Percentiles rank a stretch among this genome's conserved stretches.
phyloP scores from a whole-genome alignment of 2,797 vertebrate genomes.

The Gobionotothen gibberifrons region DNA sequence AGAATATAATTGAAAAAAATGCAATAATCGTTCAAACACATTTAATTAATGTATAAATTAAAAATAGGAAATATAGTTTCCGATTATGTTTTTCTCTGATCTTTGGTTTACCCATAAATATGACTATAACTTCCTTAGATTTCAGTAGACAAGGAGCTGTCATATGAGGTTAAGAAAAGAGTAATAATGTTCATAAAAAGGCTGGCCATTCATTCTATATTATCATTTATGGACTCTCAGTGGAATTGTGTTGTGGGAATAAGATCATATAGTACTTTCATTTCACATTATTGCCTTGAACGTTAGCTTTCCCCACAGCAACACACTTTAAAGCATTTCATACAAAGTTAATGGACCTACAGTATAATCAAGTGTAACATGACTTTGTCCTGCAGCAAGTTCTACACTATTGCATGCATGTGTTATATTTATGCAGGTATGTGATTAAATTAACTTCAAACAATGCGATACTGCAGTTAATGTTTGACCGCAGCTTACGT shows the following conservation, averaged over 20 bases:
- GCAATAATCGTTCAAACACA: too few relatives aligned
- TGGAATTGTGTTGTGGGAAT: background rate
- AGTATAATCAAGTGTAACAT: background rate
- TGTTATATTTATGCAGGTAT: conserved; percentile 6
- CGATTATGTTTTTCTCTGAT: too few relatives aligned
- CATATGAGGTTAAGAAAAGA: background rate
- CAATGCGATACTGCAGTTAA: conserved; percentile 19
- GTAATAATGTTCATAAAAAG: background rate
- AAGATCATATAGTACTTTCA: background rate
- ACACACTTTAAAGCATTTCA: background rate
- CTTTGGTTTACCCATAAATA: too few relatives aligned
- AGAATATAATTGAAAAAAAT: too few relatives aligned
- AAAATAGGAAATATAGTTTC: too few relatives aligned
- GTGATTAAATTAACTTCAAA: conserved; percentile 17
- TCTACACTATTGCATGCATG: background rate
- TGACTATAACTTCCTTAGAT: too few relatives aligned
- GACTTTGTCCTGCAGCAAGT: background rate
- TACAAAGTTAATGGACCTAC: background rate
- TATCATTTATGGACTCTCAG: background rate
- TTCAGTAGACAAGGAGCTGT: too few relatives aligned
- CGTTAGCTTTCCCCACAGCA: background rate
- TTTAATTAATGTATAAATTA: too few relatives aligned
- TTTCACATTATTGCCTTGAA: conserved; percentile 2
- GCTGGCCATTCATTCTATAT: conserved; percentile 3
- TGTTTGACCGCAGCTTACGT: conserved; percentile 17